These are phyloP conservation scores for Leiothrix lutea DNA, from an alignment of 2,113 vertebrate genomes.

Conservation along the genomic window DNA sequence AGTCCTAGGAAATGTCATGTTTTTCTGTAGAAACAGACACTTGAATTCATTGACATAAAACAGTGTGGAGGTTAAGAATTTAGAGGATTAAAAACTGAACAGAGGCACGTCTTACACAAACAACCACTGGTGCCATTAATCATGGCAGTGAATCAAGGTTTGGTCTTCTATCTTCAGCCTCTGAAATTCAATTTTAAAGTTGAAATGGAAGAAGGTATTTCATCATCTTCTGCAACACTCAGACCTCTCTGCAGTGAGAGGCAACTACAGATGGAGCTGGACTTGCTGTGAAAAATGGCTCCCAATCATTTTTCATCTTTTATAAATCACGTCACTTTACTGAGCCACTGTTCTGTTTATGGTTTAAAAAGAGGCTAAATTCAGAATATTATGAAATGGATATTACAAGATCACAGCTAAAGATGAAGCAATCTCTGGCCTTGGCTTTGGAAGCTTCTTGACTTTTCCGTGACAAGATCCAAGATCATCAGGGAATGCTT, in stretches of 20 bases:
- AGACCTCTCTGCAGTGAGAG: background rate
- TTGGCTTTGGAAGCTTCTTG: background rate
- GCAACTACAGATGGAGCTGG: background rate
- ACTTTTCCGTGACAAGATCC: background rate
- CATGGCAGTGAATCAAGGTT: background rate
- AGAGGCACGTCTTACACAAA: background rate
- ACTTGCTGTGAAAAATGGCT: background rate
- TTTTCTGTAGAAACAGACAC: background rate
- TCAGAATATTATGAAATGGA: background rate
- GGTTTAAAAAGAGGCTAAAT: background rate
- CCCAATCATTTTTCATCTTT: background rate
- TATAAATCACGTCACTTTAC: background rate
- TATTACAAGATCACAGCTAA: background rate
- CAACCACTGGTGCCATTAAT: background rate
- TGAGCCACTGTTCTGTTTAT: background rate
- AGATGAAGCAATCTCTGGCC: background rate
- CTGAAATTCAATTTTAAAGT: background rate
- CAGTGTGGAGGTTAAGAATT: background rate
- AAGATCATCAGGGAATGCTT: background rate
- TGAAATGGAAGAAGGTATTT: background rate
- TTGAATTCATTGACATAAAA: background rate
- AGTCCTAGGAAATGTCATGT: background rate
- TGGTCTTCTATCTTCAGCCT: background rate
- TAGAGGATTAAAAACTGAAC: background rate
- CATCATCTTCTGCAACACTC: background rate